Conservation (phyloP, 1,140 invertebrate genomes). For the Oncopodura yosiiana region DNA sequence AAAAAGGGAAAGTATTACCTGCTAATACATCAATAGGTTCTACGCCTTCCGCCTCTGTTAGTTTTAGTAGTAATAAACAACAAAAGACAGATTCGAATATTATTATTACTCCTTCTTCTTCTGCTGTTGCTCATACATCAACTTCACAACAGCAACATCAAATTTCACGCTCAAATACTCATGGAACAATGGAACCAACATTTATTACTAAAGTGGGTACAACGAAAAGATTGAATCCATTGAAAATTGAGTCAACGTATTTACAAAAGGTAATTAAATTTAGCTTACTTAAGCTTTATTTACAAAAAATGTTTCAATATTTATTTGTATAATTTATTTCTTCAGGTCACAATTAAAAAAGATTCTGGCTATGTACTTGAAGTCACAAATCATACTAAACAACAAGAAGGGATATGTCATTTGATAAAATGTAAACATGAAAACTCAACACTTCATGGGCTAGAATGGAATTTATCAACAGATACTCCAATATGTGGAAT, state of each 20-base stretch:
- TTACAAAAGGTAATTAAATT: not conserved
- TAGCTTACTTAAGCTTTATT: not conserved
- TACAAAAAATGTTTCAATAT: too few relatives aligned
- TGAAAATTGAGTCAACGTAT: not conserved
- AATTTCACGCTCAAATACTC: too few relatives aligned
- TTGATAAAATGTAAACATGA: constrained; percentile 20
- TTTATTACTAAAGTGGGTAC: not conserved
- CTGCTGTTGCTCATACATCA: too few relatives aligned
- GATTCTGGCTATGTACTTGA: constrained; percentile 5
- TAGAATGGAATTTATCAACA: constrained; percentile 30
- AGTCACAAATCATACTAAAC: constrained; percentile 9
- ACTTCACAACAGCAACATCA: too few relatives aligned
- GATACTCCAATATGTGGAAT: constrained; percentile 25
- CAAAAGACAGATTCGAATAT: too few relatives aligned
- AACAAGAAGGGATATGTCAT: not conserved
- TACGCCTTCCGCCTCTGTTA: too few relatives aligned
- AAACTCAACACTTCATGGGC: constrained; percentile 9
- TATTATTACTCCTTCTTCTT: too few relatives aligned
- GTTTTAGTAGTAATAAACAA: too few relatives aligned
- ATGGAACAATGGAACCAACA: too few relatives aligned
- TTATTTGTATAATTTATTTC: not conserved
- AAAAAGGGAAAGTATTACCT: constrained; percentile 1
- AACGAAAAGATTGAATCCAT: not conserved
- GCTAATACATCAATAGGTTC: too few relatives aligned
- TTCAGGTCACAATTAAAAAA: constrained; percentile 6